These are phyloP conservation scores for Catocala fraxini DNA, from an alignment of 2,888 invertebrate species.

Conservation along the genomic window DNA sequence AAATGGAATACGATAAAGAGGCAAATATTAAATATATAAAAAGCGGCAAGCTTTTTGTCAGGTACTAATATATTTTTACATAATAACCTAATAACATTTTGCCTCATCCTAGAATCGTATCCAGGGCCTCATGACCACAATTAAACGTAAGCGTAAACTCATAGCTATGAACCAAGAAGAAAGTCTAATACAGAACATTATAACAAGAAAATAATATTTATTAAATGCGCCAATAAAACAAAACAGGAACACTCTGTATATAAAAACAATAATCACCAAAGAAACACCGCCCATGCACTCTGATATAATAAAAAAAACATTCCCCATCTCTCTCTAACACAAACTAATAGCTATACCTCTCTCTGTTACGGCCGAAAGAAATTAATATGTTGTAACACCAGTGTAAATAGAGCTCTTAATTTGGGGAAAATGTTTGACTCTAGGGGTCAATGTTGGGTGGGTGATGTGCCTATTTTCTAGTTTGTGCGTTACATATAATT, in stretches of 20 bases:
- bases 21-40: too few relatives aligned
- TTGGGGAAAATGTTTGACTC: not conserved
- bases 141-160: too few relatives aligned
- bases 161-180: too few relatives aligned
- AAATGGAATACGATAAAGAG: too few relatives aligned
- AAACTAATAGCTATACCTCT: slow-evolving; percentile 61
- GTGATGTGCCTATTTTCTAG: slow-evolving; percentile 44
- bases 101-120: too few relatives aligned
- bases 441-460: slow-evolving; percentile 17
- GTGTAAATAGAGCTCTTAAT: slow-evolving; percentile 49
- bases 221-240: not conserved
- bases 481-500: slow-evolving; percentile 67
- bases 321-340: slow-evolving; percentile 60
- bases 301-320: slow-evolving; percentile 61
- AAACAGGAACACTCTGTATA: slow-evolving; percentile 58
- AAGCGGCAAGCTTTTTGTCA: too few relatives aligned
- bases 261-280: slow-evolving; percentile 72
- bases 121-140: too few relatives aligned
- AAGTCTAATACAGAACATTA: too few relatives aligned
- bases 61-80: too few relatives aligned
- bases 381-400: slow-evolving; percentile 72
- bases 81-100: too few relatives aligned
- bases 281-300: slow-evolving; percentile 70
- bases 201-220: slow-evolving; percentile 4
- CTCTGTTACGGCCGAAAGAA: slow-evolving; percentile 63